These are phyloP conservation scores for Papilio polytes DNA, from an alignment of 1,140 invertebrate species.

Conservation along the genomic window DNA sequence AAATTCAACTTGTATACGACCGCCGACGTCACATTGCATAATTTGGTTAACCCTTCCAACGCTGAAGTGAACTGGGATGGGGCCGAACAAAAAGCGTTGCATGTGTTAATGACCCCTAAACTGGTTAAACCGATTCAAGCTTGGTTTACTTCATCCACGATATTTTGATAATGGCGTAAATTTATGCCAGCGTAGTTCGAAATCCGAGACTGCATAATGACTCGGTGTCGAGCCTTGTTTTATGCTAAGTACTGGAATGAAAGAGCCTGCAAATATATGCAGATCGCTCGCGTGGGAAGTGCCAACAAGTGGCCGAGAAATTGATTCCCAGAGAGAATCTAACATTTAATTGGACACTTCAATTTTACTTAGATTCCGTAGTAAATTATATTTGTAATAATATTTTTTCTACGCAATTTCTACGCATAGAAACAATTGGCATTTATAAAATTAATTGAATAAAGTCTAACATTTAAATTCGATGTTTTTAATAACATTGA, in stretches of 20 bases:
- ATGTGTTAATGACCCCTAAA: slow-evolving; percentile 77
- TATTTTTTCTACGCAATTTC: neutral
- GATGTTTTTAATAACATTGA: no score
- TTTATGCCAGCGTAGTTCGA: slow-evolving; percentile 75
- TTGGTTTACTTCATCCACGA: slow-evolving; percentile 71
- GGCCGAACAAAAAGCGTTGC: slow-evolving; percentile 59
- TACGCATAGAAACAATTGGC: neutral
- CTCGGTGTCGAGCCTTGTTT: slow-evolving; percentile 76
- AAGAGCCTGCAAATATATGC: slow-evolving; percentile 80
- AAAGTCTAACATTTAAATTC: no score
- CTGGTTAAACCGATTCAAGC: slow-evolving; percentile 73
- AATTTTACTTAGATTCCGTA: neutral
- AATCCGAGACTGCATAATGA: slow-evolving; percentile 78
- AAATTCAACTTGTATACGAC: slow-evolving; percentile 4
- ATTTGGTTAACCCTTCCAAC: slow-evolving; percentile 28
- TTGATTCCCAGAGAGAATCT: slow-evolving; percentile 65
- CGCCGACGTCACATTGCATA: slow-evolving; percentile 11
- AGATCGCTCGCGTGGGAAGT: slow-evolving; percentile 80
- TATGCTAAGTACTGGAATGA: slow-evolving; percentile 78
- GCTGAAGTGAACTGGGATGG: slow-evolving; percentile 36
- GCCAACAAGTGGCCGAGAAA: slow-evolving; percentile 78
- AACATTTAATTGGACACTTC: slow-evolving; percentile 42
- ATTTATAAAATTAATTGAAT: neutral
- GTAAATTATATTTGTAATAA: neutral
- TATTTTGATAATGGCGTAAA: slow-evolving; percentile 81